Percentiles rank a stretch among this genome's conserved stretches.
Conservation (phyloP, 2,113 vertebrate genomes). For the Pomatostomus ruficeps region DNA sequence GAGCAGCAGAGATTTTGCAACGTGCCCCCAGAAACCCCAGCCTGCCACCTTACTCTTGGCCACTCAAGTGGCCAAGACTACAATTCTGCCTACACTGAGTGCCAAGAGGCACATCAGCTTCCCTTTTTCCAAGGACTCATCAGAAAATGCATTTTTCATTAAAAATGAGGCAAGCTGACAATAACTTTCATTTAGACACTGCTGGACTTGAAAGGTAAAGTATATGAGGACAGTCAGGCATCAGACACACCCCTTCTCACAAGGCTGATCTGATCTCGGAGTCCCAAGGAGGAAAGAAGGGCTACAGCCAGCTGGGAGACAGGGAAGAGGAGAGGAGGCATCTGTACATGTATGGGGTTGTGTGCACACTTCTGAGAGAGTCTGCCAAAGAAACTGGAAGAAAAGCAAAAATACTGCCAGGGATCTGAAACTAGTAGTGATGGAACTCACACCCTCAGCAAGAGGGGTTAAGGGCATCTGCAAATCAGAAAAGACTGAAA, state of each 20-base stretch:
- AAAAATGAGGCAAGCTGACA: background rate
- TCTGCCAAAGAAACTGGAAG: background rate
- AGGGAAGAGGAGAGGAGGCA: background rate
- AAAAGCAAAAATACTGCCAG: background rate
- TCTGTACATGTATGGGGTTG: accelerated
- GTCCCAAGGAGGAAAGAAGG: background rate
- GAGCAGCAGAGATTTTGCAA: background rate
- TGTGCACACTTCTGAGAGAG: background rate
- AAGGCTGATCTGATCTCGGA: background rate
- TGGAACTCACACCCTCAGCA: background rate
- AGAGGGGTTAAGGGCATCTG: background rate
- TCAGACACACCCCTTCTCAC: background rate
- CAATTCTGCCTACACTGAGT: background rate
- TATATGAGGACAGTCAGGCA: background rate
- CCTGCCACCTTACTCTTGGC: background rate
- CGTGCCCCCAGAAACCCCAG: background rate
- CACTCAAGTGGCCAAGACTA: background rate
- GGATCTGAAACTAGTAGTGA: background rate
- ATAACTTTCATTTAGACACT: background rate
- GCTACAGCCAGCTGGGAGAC: background rate
- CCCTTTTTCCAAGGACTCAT: background rate
- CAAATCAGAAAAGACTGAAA: background rate
- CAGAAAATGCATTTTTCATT: background rate
- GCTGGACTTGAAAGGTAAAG: background rate
- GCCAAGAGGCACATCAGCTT: background rate